Evolutionary conservation across 2,888 invertebrate genomes (phyloP), one percentile per base, ranked within the genome.

Genomic region (Endomychus coccineus): DNA sequence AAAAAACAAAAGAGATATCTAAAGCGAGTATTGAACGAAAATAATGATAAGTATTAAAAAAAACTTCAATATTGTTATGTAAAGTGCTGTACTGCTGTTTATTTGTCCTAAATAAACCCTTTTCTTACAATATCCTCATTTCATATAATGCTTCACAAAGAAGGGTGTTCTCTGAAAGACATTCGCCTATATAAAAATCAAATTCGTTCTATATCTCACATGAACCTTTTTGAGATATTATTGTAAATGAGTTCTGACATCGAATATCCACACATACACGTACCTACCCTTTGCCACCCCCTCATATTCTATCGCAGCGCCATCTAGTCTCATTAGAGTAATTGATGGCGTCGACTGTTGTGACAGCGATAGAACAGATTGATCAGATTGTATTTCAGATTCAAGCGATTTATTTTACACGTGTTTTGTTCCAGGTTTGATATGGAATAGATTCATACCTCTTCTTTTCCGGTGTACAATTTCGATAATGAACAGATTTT

Each of bases 331-430:
- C 63, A 64, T 65, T 64, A 65, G 45, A 51, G 59, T 64, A 64
- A 64, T 65, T 64, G 63, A 64, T 54, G 62, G 55, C 55, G 56
- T 53, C 50, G 58, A 52, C 43, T 63, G 62, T 64, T 64, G 61
- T 64, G 64, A 64, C 64, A 62, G 52, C 52, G 54, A 54, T 55
- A 55, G 54, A 56, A 55, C 52, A 51, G 59, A 64, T 64, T 65
- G 64, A 64, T 64, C 63, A 54, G 62, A 64, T 65, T 63, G 59
- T 52, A 54, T 65, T 64, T 64, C 65, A 49, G 44, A 50, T 53
- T 50, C 45, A 44, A 46, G 44, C 49, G 52, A 54, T 55, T 55
- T 49, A 46, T 54, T 51, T 49, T 53, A 41, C 47, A 44, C 40
- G 48, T 44, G 43, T 47, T 52, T 50, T 25, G 27, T 25, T 25